phyloP scores from a whole-genome alignment of 2,797 vertebrate species.

The Microtus agrestis region DNA sequence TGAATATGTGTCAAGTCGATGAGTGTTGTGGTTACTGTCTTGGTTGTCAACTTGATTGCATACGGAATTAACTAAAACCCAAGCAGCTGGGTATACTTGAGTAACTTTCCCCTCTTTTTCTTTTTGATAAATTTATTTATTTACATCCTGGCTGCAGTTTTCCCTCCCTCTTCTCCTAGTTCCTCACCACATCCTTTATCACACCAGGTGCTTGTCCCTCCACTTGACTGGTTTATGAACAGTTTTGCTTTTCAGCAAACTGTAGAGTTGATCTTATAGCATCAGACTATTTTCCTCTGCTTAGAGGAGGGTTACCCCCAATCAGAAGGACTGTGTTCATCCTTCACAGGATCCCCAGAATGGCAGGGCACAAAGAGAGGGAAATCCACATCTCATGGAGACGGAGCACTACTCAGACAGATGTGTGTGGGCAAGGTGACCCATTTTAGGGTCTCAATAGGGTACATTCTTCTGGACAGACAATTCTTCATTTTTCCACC shows the following conservation, averaged over 20 bases:
- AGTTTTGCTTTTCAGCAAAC: neutral
- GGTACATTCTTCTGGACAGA: neutral
- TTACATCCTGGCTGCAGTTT: no score
- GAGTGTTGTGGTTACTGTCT: no score
- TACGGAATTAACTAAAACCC: no score
- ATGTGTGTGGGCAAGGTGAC: neutral
- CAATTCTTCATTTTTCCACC: neutral
- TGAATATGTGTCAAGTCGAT: no score
- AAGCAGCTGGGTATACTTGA: no score
- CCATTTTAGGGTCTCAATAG: neutral
- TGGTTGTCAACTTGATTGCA: no score
- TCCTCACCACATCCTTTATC: no score
- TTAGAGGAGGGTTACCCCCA: neutral
- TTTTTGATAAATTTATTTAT: no score
- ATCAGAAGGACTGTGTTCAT: neutral
- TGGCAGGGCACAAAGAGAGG: neutral
- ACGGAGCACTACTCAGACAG: no score
- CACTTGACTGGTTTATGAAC: neutral
- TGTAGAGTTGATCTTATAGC: neutral
- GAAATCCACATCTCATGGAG: neutral
- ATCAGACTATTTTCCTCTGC: neutral
- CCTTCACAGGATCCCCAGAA: neutral
- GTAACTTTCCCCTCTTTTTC: no score
- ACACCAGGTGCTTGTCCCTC: neutral
- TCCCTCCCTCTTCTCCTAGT: no score